Percentiles rank a stretch among this genome's conserved stretches.
phyloP scores from a whole-genome alignment of 2,797 vertebrate genomes.

The Sardinella longiceps region DNA sequence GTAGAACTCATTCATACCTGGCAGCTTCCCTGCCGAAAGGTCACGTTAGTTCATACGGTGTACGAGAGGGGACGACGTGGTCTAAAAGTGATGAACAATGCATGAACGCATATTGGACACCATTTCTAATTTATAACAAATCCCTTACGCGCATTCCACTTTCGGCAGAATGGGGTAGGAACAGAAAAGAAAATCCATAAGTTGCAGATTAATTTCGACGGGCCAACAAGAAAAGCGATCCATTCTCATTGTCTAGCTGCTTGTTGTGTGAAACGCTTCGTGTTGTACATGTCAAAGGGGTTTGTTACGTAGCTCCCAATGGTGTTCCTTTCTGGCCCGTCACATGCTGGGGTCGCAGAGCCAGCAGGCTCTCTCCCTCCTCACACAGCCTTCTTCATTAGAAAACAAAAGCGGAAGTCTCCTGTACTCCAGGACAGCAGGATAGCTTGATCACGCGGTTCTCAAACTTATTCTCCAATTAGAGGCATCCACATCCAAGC shows the following conservation, averaged over 20 bases:
- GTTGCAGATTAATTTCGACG: slow-evolving; percentile 7
- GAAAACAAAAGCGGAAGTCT: background rate
- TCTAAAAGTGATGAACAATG: slow-evolving; percentile 20
- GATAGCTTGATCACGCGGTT: background rate
- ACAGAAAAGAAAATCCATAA: slow-evolving; percentile 18
- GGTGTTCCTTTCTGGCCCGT: background rate
- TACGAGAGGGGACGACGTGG: background rate
- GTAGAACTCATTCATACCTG: background rate
- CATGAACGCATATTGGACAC: slow-evolving; percentile 22
- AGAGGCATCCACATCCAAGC: background rate
- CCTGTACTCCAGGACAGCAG: background rate
- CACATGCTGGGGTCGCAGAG: background rate
- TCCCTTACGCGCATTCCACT: background rate
- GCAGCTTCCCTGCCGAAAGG: background rate
- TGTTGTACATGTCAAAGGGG: background rate
- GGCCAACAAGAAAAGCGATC: background rate
- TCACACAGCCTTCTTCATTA: background rate
- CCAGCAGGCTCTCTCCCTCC: background rate
- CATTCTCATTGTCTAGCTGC: background rate
- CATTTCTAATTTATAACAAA: slow-evolving; percentile 26
- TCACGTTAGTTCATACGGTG: background rate
- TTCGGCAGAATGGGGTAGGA: background rate
- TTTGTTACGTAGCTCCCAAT: background rate
- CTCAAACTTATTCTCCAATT: background rate
- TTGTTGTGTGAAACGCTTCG: background rate